Conservation (phyloP, 2,888 invertebrate genomes). For the Ectobius pallidus region DNA sequence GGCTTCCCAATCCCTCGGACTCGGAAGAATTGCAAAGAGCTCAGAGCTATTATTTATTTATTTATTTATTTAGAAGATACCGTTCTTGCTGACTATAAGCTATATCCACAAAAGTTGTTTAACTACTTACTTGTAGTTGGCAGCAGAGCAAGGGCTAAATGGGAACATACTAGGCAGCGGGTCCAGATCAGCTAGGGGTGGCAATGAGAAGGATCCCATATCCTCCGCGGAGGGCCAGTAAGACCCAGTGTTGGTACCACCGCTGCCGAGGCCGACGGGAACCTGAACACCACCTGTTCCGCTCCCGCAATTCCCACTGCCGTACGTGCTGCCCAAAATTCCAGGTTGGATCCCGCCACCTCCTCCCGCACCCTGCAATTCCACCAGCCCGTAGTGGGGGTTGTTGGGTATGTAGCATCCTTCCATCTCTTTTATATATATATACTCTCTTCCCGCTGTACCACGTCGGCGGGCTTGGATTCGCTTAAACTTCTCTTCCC, state of each 20-base stretch:
- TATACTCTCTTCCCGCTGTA: not conserved
- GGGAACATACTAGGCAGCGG: conserved; percentile 86
- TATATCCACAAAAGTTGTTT: no score
- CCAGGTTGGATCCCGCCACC: not conserved
- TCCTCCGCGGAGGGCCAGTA: conserved; percentile 74
- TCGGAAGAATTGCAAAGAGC: no score
- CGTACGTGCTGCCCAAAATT: conserved; percentile 3
- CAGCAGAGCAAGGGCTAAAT: conserved; percentile 81
- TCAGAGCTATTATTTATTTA: no score
- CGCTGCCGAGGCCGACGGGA: conserved; percentile 27
- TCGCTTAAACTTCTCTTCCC: conserved; percentile 6
- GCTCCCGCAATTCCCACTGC: no score
- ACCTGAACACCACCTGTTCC: conserved; percentile 15
- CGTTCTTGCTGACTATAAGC: no score
- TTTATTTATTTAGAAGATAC: no score
- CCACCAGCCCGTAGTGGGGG: conserved; percentile 44
- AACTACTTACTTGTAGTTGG: conserved; percentile 71
- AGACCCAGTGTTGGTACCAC: conserved; percentile 51
- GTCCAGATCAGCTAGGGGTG: conserved; percentile 78
- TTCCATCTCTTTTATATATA: conserved; percentile 23
- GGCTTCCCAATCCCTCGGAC: no score
- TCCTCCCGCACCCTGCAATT: conserved; percentile 34
- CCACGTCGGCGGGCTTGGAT: no score
- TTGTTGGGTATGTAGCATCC: conserved; percentile 49
- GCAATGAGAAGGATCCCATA: conserved; percentile 84